phyloP scores from a whole-genome alignment of 92 coral and sea anemone genomes.

The Hydrozoanthus gracilis region DNA sequence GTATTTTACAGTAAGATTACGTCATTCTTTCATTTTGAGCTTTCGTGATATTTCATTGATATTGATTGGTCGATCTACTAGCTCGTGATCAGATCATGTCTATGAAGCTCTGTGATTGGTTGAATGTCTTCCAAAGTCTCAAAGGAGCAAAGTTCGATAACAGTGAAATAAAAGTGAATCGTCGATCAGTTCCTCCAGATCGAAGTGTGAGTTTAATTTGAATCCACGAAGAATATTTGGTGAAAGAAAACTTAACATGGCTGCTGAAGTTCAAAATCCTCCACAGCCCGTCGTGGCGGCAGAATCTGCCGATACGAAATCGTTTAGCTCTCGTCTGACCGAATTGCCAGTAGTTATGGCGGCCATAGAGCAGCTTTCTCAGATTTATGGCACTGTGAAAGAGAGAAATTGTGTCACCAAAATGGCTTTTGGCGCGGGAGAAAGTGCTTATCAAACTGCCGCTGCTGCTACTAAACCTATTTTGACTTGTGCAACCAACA shows the following conservation, averaged over 20 bases:
- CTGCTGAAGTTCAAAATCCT: constrained; percentile 76
- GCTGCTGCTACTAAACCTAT: constrained; percentile 85
- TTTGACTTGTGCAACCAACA: constrained; percentile 72
- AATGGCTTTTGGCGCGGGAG: constrained; percentile 95
- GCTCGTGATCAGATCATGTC: background rate
- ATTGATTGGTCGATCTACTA: background rate
- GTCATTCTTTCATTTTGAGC: constrained; percentile 4
- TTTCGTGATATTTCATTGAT: background rate
- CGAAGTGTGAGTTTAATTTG: background rate
- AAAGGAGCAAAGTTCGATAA: constrained; percentile 34
- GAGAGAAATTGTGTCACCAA: constrained; percentile 84
- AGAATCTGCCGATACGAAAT: constrained; percentile 63
- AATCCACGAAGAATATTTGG: background rate
- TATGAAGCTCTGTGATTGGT: constrained; percentile 35
- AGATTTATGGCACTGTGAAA: constrained; percentile 84
- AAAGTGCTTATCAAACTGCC: constrained; percentile 83
- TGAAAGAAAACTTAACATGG: constrained; percentile 27
- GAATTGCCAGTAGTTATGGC: constrained; percentile 94
- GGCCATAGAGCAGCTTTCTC: constrained; percentile 83
- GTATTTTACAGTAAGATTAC: background rate
- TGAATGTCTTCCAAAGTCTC: background rate
- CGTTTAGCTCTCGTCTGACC: constrained; percentile 74
- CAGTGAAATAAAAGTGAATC: background rate
- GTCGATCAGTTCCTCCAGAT: background rate
- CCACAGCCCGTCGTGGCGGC: constrained; percentile 47